Percentiles rank a stretch among this genome's conserved stretches.
These are phyloP conservation scores for Vulpes ferrilata DNA, from an alignment of 2,113 vertebrate genomes.

Conservation along the genomic window DNA sequence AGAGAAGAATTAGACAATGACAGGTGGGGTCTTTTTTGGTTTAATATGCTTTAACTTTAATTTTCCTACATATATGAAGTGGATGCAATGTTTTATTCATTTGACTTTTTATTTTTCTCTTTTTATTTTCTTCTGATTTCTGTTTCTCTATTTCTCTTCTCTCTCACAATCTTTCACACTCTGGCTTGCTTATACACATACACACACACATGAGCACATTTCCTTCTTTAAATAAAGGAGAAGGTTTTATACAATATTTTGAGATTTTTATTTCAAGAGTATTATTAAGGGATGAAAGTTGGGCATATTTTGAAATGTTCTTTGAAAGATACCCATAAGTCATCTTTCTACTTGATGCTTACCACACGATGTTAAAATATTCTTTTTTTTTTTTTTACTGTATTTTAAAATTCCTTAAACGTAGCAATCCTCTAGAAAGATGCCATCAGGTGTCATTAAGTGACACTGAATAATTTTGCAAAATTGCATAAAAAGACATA, in stretches of 20 bases:
- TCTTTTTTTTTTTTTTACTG: slow-evolving; percentile 25
- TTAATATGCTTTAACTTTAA: background rate
- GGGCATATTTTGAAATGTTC: slow-evolving; percentile 54
- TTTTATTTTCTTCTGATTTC: background rate
- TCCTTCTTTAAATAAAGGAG: slow-evolving; percentile 41
- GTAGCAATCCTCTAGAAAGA: slow-evolving; percentile 66
- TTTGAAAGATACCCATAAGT: slow-evolving; percentile 62
- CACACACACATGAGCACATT: background rate
- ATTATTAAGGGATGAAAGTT: slow-evolving; percentile 66
- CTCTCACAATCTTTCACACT: background rate
- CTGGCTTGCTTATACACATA: background rate
- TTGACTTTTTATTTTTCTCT: slow-evolving; percentile 8
- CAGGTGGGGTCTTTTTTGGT: background rate
- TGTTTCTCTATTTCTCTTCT: background rate
- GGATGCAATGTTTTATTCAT: slow-evolving; percentile 24
- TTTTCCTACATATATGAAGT: background rate
- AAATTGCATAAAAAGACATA: slow-evolving; percentile 73
- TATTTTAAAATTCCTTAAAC: slow-evolving; percentile 76
- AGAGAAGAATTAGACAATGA: background rate
- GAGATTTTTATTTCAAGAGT: slow-evolving; percentile 55
- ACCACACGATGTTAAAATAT: slow-evolving; percentile 76
- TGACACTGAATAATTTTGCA: slow-evolving; percentile 82
- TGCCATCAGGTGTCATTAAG: slow-evolving; percentile 66
- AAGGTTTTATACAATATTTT: slow-evolving; percentile 22
- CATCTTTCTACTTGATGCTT: slow-evolving; percentile 71